Conservation (phyloP, 2,113 vertebrate genomes). For the Chrysemys picta region DNA sequence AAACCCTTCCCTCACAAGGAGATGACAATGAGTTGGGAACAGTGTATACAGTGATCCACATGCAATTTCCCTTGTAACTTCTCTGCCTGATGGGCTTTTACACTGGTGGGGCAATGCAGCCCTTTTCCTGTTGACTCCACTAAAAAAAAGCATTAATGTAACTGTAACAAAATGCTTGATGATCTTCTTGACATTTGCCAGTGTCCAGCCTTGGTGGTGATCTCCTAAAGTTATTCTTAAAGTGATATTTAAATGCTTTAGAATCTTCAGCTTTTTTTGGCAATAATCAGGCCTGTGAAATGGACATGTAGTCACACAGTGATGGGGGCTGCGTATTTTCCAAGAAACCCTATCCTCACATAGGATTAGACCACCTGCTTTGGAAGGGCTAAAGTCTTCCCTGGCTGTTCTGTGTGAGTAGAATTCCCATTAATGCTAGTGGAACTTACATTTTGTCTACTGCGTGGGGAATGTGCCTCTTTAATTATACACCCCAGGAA, state of each 20-base stretch:
- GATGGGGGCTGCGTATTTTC: background rate
- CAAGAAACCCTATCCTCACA: conserved; percentile 4
- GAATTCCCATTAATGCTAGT: background rate
- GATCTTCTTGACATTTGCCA: background rate
- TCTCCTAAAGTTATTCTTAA: background rate
- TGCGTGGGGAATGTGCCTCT: background rate
- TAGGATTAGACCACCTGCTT: conserved; percentile 34
- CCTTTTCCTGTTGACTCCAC: background rate
- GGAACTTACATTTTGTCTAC: background rate
- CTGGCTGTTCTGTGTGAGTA: background rate
- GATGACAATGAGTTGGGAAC: background rate
- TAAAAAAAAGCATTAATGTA: background rate
- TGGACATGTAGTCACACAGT: background rate
- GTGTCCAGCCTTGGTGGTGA: background rate
- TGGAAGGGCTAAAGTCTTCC: conserved; percentile 11
- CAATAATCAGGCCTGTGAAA: background rate
- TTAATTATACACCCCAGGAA: background rate
- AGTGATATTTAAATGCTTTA: background rate
- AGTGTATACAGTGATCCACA: background rate
- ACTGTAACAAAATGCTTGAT: background rate
- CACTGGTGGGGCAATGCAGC: background rate
- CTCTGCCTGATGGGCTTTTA: background rate
- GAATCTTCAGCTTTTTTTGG: background rate
- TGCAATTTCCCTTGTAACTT: background rate
- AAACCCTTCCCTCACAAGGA: background rate